Evolutionary conservation across 2,888 invertebrate species (phyloP), one percentile per base, ranked within the genome.

Genomic region (Arctia plantaginis): DNA sequence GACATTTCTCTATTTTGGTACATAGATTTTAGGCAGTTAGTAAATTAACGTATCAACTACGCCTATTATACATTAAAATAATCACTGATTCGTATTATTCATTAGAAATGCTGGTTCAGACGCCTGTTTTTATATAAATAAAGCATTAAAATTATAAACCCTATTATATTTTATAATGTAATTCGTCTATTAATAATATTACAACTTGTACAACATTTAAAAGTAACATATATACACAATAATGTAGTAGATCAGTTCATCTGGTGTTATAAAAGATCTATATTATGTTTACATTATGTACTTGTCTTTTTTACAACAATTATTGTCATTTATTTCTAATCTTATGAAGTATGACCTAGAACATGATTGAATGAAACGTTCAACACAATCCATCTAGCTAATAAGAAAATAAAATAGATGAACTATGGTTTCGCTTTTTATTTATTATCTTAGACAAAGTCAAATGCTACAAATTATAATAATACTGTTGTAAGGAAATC

Each of bases 121-220:
- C 55, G 55, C 66, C n/a, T 39, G 69, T 74, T 67, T 44, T 65
- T 39, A 27, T 66, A 23, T 72, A 72, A 69, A 74, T 77, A 78
- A 77, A 81, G 41, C 44, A 33, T 41, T 79, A 79, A 72, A 69
- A 23, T 82, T 77, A 69, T 77, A 35, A 55, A 78, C 62, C 13
- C 77, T 71, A 51, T 55, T 72, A 71, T 77, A 81, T 77, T 77
- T 77, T 68, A 73, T 70, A 62, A 79, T 75, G 72, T 67, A 77
- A 73, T 74, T 71, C 79, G 71, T 82, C 77, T 75, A 79, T 78
- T 68, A 68, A 35, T 69, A 66, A 75, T 77, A 73, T 75, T 68
- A 67, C 30, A 69, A 73, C 64, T 41, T 78, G 74, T 76, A 72
- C 51, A 69, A 66, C 76, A 75, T 70, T 69, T 74, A 44, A 33